Percentiles rank a stretch among this genome's conserved stretches.
These are phyloP conservation scores for Diachasma alloeum DNA, from an alignment of 1,140 invertebrate genomes.

Conservation along the genomic window DNA sequence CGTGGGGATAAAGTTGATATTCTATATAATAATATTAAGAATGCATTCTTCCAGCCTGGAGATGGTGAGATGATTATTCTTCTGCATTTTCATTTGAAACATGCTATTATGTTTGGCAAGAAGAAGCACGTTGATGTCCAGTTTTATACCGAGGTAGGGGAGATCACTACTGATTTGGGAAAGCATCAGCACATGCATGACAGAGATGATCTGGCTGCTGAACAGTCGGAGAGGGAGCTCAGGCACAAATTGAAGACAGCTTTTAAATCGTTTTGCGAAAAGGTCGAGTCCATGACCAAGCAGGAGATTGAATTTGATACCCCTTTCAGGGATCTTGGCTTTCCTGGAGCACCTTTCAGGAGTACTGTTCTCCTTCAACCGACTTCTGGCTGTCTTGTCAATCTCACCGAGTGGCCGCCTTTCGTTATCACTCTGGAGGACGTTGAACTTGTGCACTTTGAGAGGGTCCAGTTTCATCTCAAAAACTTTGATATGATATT, in stretches of 20 bases:
- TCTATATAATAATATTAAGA: slow-evolving; percentile 99
- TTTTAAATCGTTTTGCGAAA: slow-evolving; percentile 98
- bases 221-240: slow-evolving; percentile 97
- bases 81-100: slow-evolving; percentile 98
- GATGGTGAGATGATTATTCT: slow-evolving; percentile 99
- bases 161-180: slow-evolving; percentile 98
- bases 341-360: slow-evolving; percentile 96
- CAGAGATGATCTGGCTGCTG: slow-evolving; percentile 96
- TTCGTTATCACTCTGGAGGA: slow-evolving; percentile 98
- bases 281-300: slow-evolving; percentile 83
- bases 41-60: slow-evolving; percentile 99
- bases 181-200: slow-evolving; percentile 99
- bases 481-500: slow-evolving; percentile 99
- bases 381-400: slow-evolving; percentile 95
- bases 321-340: slow-evolving; percentile 97
- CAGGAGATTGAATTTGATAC: slow-evolving; percentile 98
- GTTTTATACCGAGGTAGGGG: slow-evolving; percentile 99
- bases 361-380: slow-evolving; percentile 97
- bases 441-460: slow-evolving; percentile 98
- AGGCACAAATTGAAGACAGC: slow-evolving; percentile 96
- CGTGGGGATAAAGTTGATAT: slow-evolving; percentile 99
- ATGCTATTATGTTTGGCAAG: slow-evolving; percentile 99
- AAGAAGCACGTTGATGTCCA: slow-evolving; percentile 99
- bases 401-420: slow-evolving; percentile 98
- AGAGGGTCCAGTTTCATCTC: slow-evolving; percentile 97